Conservation (phyloP, 2,797 vertebrate genomes). For the Peromyscus melanophrys region DNA sequence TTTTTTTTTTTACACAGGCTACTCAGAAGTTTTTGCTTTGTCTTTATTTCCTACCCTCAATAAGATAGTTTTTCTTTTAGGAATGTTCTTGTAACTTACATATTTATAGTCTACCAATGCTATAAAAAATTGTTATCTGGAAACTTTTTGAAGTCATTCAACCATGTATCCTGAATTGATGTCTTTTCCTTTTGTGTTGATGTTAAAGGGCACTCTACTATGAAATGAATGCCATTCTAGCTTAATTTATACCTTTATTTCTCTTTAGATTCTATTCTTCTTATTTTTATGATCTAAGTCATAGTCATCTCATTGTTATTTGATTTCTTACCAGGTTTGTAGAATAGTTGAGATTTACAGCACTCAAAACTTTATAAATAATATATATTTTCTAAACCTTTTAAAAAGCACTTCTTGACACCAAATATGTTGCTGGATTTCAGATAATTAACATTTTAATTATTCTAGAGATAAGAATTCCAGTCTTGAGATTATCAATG, state of each 20-base stretch:
- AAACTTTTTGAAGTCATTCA: neutral
- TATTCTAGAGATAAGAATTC: neutral
- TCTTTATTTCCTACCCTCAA: neutral
- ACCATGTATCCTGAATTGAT: neutral
- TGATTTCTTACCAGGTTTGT: neutral
- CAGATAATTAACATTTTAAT: neutral
- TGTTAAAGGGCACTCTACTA: neutral
- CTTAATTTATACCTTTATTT: slow-evolving; percentile 1
- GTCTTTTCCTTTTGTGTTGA: neutral
- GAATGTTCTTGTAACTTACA: neutral
- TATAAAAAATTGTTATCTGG: neutral
- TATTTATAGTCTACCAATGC: neutral
- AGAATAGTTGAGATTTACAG: slow-evolving; percentile 30
- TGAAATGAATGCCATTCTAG: neutral
- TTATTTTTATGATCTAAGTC: slow-evolving; percentile 30
- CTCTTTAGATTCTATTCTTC: neutral
- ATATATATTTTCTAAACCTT: neutral
- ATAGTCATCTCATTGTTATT: neutral
- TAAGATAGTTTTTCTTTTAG: neutral
- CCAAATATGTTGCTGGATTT: neutral
- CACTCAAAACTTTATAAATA: neutral
- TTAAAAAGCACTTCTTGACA: neutral
- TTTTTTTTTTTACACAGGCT: slow-evolving; percentile 4
- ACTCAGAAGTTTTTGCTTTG: neutral
- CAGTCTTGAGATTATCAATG: neutral